Conservation (phyloP, 2,113 vertebrate genomes). For the Gobiocypris rarus region DNA sequence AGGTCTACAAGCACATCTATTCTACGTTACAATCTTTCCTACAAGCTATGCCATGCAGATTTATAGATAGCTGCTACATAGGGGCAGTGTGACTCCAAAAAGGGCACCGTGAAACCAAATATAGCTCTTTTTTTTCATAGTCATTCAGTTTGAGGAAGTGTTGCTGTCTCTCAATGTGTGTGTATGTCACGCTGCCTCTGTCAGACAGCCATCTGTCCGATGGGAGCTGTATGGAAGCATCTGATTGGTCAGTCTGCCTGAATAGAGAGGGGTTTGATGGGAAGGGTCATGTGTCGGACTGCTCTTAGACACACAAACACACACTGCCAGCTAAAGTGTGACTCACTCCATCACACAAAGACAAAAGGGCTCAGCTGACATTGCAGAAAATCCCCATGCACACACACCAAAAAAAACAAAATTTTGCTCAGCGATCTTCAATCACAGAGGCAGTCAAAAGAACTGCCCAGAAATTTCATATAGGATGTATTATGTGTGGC, state of each 20-base stretch:
- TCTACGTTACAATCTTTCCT: neutral
- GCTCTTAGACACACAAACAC: constrained; percentile 70
- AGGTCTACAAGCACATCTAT: neutral
- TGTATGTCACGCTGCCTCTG: constrained; percentile 55
- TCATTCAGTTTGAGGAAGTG: constrained; percentile 23
- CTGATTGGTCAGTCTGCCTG: constrained; percentile 70
- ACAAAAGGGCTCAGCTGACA: constrained; percentile 67
- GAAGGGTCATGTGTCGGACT: constrained; percentile 79
- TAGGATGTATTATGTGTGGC: neutral
- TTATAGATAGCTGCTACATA: neutral
- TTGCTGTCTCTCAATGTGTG: constrained; percentile 43
- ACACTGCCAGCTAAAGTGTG: constrained; percentile 61
- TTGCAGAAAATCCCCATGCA: constrained; percentile 66
- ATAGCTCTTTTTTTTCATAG: neutral
- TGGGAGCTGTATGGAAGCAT: constrained; percentile 67
- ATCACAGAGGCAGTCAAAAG: neutral
- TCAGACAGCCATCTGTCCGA: constrained; percentile 70
- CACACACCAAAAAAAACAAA: constrained; percentile 17
- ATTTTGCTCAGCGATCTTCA: neutral
- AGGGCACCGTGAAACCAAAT: neutral
- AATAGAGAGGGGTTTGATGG: constrained; percentile 64
- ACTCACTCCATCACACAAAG: constrained; percentile 70
- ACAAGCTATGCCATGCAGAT: neutral
- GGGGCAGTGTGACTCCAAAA: neutral
- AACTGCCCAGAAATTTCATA: neutral